Conservation (phyloP, 2,113 vertebrate genomes). For the Ceyx cyanopectus region DNA sequence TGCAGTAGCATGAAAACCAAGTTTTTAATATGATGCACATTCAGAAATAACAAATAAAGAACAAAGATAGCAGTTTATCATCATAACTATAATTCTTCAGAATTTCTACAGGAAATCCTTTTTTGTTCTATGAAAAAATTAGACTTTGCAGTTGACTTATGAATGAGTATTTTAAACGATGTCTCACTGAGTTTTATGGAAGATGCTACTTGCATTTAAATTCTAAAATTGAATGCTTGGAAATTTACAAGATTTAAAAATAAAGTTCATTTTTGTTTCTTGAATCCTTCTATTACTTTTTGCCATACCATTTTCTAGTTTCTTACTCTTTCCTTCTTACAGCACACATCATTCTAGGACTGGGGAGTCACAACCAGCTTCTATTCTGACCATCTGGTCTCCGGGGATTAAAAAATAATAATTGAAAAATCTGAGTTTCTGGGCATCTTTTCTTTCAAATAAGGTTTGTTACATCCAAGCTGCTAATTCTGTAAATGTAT, state of each 20-base stretch:
- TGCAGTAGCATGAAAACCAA: slow-evolving; percentile 24
- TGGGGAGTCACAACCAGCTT: neutral
- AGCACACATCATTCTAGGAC: neutral
- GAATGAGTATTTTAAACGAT: neutral
- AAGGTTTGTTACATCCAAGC: neutral
- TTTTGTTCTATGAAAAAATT: neutral
- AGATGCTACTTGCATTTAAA: neutral
- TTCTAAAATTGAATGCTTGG: neutral
- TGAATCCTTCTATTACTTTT: neutral
- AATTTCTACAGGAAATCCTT: slow-evolving; percentile 24
- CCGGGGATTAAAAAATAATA: neutral
- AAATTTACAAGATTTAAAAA: neutral
- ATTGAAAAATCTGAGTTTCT: neutral
- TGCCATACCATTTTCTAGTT: neutral
- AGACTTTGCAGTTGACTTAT: neutral
- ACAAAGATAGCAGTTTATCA: slow-evolving; percentile 22
- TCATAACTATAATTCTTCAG: slow-evolving; percentile 38
- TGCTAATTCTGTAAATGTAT: neutral
- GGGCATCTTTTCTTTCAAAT: neutral
- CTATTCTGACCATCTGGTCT: neutral
- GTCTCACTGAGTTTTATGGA: neutral
- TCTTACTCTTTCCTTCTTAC: neutral
- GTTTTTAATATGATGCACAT: slow-evolving; percentile 6
- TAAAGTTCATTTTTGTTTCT: neutral
- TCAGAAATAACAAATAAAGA: slow-evolving; percentile 47